Base-by-base conservation (phyloP, 2,113 vertebrate genomes). In the Ceratotherium simum region DNA sequence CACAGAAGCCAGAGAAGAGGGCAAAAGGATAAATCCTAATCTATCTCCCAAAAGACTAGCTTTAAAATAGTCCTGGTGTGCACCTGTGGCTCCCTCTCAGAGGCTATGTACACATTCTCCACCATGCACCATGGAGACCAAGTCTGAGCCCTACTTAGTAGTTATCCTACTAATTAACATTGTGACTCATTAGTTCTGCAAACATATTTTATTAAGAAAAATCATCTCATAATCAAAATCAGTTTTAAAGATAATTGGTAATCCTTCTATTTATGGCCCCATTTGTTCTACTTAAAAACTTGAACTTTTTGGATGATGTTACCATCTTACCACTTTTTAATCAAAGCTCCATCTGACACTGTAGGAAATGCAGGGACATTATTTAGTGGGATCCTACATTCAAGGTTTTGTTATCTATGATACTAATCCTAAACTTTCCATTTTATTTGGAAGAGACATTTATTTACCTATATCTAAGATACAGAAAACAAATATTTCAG, bases 1-100 rank as follows among this genome's bases (percentile, higher is more conserved):
- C 81, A 27, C 69, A 58, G 85, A 95, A 85, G 69, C 75, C 78
- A 81, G 27, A 36, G 62, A 56, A 29, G 60, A 91, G 85, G 81
- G 42, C n/a, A 85, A 81, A 80, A 62, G 54, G 95, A 85, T 56
- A 93, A 93, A 54, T 56, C 60, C 89, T 95, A 73, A 96, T 85
- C 93, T 84, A 18, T 51, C 58, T 70, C 62, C 69, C 85, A 17
- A 84, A 83, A 76, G 58, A 14, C 67, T 0, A 10, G 67, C 33
- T 92, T 81, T 76, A n/a, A 70, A 78, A 78, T 46, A 42, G 16
- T 21, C 65, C 54, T 48, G 62, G 33, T 85, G 48, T 33, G 13
- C 21, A 48, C 8, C 7, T 3, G 25, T 8, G 21, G 46, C 29
- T 81, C 7, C 62, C 10, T 18, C 7, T 20, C 4, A 54, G 17